Base-by-base conservation (phyloP, 2,797 vertebrate species). In the Labeo calbasu region DNA sequence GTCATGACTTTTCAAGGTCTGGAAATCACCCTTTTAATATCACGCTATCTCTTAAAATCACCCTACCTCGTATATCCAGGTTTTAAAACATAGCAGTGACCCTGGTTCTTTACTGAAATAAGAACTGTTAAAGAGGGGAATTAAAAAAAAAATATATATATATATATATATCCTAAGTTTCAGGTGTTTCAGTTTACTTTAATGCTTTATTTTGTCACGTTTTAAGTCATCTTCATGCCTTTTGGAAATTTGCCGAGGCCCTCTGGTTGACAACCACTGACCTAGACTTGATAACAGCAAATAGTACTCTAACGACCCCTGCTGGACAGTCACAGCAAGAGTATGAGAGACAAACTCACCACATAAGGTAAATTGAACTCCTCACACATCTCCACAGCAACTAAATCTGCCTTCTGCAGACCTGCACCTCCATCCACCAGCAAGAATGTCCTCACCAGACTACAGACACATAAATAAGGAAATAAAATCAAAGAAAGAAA, bases 371-470 rank as follows among this genome's bases (percentile, higher is more conserved):
- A 92, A 61, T 94, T 93, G 85, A 95, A 96, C 91, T 98, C 97
- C 90, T 99, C 97, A 89, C 97, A 97, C 98, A 99, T 99, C 88
- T 98, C 96, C 92, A 99, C 79, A 59, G 96, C 98, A 78, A 96
- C 91, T 32, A 92, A 86, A 89, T 99, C 98, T 0, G 92, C 85
- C 86, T 93, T 91, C 90, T 97, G 96, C 51, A 98, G 91, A 82
- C 97, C 98, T 9, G 94, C 90, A 13, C 93, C 93, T 84, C 96
- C 95, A 50, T 99, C 98, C 12, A 98, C 93, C 94, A 99, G 87
- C 40, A 99, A 92, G 93, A 99, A 98, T 0, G 96, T 98, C 93
- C 96, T 96, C 85, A 93, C 95, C 84, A 99, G 94, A 90, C 98
- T 99, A 87, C 21, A 13, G 25, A 59, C 3, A 21, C 15, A 25